These are phyloP conservation scores for Mesocentrotus franciscanus DNA, from an alignment of 53 echinoderm and acorn worm species.

Conservation along the genomic window DNA sequence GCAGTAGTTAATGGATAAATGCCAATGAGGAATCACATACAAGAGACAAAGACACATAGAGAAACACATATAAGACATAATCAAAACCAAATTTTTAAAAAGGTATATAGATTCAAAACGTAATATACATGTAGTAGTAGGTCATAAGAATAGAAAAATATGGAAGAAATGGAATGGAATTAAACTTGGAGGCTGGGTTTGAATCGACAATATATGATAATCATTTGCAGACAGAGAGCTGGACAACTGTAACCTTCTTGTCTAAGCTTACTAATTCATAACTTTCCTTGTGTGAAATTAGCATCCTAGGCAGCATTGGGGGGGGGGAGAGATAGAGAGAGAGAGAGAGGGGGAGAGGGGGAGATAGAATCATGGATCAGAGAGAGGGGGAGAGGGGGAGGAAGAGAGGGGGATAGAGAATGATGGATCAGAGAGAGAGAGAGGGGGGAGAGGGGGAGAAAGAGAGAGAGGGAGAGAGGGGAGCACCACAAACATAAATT, in stretches of 20 bases:
- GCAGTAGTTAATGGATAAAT: no score
- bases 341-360: background rate
- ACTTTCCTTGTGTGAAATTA: slow-evolving; percentile 24
- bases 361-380: background rate
- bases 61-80: no score
- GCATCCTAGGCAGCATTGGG: background rate
- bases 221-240: background rate
- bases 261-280: background rate
- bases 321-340: background rate
- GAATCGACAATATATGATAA: background rate
- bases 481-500: no score
- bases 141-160: background rate
- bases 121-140: no score
- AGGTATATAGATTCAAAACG: no score
- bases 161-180: background rate
- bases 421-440: background rate
- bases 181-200: background rate
- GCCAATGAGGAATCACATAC: no score
- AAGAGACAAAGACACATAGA: no score
- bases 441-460: background rate
- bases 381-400: background rate
- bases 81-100: no score
- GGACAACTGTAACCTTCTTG: background rate
- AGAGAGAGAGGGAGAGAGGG: background rate
- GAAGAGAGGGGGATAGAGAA: background rate